A percentile compares a stretch with the other conserved stretches of the same genome.
Evolutionary conservation across 2,797 vertebrate species (phyloP).

Genomic region (Sitta carolinensis): DNA sequence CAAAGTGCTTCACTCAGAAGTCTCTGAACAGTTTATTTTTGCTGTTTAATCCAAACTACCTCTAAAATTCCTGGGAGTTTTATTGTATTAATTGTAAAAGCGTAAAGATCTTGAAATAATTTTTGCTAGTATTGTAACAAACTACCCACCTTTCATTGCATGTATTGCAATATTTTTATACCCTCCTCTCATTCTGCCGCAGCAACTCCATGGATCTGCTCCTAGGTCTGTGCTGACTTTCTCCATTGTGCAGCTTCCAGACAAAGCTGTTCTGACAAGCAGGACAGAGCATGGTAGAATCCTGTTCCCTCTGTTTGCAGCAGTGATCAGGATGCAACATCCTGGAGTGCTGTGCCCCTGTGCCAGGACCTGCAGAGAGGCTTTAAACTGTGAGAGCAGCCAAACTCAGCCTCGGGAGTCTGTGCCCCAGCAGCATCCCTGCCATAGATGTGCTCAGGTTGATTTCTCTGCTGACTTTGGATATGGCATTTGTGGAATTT

Average conservation of each 20-base stretch:
- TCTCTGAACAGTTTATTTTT: not conserved
- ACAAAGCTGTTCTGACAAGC: constrained; percentile 33
- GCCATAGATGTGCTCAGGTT: not conserved
- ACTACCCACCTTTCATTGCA: not conserved
- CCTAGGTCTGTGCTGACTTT: not conserved
- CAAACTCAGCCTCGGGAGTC: fast-evolving
- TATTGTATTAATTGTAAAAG: not conserved
- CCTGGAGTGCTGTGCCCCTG: not conserved
- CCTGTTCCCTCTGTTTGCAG: not conserved
- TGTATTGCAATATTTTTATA: not conserved
- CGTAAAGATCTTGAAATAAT: not conserved
- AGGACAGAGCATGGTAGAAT: not conserved
- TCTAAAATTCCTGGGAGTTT: not conserved
- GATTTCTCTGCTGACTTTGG: not conserved
- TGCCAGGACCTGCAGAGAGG: not conserved
- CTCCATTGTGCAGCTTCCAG: not conserved
- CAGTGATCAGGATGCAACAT: not conserved
- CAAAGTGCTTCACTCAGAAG: not conserved
- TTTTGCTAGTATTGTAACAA: not conserved
- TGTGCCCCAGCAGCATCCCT: not conserved
- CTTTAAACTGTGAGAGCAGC: fast-evolving
- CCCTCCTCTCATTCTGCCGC: not conserved
- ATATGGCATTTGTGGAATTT: not conserved
- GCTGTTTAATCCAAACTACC: not conserved
- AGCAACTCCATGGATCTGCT: not conserved